Evolutionary conservation across 2,888 invertebrate genomes (phyloP), one percentile per base, ranked within the genome.

Genomic region (Eumacrocentrus americanus): DNA sequence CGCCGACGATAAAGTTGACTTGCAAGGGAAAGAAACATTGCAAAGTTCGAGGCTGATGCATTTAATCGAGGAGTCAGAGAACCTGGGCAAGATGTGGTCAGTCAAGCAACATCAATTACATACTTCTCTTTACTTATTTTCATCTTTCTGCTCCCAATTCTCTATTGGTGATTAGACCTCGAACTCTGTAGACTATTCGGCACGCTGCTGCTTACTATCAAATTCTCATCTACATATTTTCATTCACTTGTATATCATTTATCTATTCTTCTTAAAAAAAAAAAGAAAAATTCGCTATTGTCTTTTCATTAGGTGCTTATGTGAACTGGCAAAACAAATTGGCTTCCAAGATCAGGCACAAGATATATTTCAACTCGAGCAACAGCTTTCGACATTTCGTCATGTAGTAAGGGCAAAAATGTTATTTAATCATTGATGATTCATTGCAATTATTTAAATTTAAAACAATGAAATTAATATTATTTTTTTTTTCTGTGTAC

Each of bases 271-370:
- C 34, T 12, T 25, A 29, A 40, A 38, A 40, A 44, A 18, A 23
- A 18, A 47, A 16, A 16, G 12, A 1, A 2, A 18, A 34, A 38
- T 6, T 44, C 16, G 29, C 23, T 47, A 37, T 25, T 38, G 11
- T 47, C n/a, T 37, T 37, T 16, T 35, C 14, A 25, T 23, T 58
- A 75, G 96, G 73, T 98, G 98, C 79, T 84, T 98, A 55, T 98
- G 97, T 83, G 95, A 96, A 81, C 81, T 98, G 69, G 94, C 97
- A 9, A 91, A 92, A 75, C 94, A 96, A 83, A 98, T 98, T 68
- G 97, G 97, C 6, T 98, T 98, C 82, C 87, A 90, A 12, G 91
- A 93, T 66, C 86, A 91, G 69, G 95, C 95, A 1, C 88, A 91
- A 42, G 89, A 91, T 70, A 88, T 91, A 37, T 98, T 95, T 81